Evolutionary conservation across 2,113 vertebrate genomes (phyloP), one percentile per base, ranked within the genome.

Genomic region (Neofelis nebulosa): DNA sequence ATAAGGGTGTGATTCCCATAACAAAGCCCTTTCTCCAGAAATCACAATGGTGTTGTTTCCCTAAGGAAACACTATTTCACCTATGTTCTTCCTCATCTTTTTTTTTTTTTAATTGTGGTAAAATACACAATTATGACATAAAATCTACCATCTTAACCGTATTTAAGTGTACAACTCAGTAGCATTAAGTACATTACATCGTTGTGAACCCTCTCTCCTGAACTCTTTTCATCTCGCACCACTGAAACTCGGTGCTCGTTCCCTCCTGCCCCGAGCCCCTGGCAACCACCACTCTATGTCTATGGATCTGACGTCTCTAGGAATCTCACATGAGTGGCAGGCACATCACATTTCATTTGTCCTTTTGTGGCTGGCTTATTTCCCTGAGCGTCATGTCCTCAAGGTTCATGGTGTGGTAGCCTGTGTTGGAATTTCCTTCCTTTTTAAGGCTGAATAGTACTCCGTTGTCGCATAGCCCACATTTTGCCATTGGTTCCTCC

Each of bases 381-480:
- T 69, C 73, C 36, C 21, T 50, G 33, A 48, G 18, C n/a, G 0
- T 48, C 3, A 27, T 31, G 50, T 84, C 45, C 61, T 52, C 5
- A 8, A 4, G 18, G n/a, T 16, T 41, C 41, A 36, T 12, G 57
- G 0, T 8, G 25, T 50, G 5, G 16, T 21, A 21, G 18, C 12
- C 0, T 16, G 57, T 45, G 19, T 55, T 21, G 45, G 63, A 61
- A 23, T 19, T 23, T 5, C 63, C 36, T 71, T 80, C 66, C 52
- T 82, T n/a, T 52, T 84, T 3, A 12, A 45, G 63, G 76, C 68
- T 69, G 52, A 41, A 7, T 50, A 36, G 31, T n/a, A 23, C 7
- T 69, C 74, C 16, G 0, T 23, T 21, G 16, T 23, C 3, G 45
- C 2, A 3, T 3, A 0, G 1, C 55, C 31, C 21, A 52, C n/a